Evolutionary conservation across 30 jellyfish, hydroid and myxozoan species (phyloP).

Genomic region (Mastigias papua): DNA sequence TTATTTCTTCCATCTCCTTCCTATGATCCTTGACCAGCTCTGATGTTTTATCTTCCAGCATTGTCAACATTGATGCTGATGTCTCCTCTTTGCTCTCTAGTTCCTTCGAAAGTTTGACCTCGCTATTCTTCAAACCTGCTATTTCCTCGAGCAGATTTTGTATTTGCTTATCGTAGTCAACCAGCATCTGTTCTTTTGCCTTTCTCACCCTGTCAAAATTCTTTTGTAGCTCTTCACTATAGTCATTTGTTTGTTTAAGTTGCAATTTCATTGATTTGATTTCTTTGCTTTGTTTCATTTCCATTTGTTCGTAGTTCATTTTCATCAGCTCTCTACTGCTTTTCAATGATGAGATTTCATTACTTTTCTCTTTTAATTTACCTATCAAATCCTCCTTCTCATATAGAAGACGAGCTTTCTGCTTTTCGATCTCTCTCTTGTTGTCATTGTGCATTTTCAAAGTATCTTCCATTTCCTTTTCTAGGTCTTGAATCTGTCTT

Average conservation of each 20-base stretch:
- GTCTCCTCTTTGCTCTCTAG: constrained; percentile 9
- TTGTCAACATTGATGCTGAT: neutral
- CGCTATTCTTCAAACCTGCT: neutral
- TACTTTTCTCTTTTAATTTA: neutral
- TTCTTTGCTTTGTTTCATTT: constrained; percentile 5
- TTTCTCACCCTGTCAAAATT: constrained; percentile 57
- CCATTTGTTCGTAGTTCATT: neutral
- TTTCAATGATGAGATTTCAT: neutral
- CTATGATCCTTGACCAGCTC: neutral
- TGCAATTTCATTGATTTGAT: neutral
- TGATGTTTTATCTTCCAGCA: neutral
- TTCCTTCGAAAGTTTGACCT: neutral
- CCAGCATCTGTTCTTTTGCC: constrained; percentile 37
- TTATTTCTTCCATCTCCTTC: neutral
- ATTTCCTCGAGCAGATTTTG: constrained; percentile 8
- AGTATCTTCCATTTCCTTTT: neutral
- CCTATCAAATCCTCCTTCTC: constrained; percentile 17
- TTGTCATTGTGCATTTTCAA: neutral
- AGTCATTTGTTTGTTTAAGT: constrained; percentile 23
- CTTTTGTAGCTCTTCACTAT: constrained; percentile 24
- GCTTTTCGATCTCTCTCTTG: constrained; percentile 4
- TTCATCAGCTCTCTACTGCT: constrained; percentile 5
- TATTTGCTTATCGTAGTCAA: constrained; percentile 23
- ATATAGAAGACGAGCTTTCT: neutral
- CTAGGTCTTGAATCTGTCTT: neutral